Conservation (phyloP, 2,797 vertebrate genomes). For the Pangasius larnaudii region DNA sequence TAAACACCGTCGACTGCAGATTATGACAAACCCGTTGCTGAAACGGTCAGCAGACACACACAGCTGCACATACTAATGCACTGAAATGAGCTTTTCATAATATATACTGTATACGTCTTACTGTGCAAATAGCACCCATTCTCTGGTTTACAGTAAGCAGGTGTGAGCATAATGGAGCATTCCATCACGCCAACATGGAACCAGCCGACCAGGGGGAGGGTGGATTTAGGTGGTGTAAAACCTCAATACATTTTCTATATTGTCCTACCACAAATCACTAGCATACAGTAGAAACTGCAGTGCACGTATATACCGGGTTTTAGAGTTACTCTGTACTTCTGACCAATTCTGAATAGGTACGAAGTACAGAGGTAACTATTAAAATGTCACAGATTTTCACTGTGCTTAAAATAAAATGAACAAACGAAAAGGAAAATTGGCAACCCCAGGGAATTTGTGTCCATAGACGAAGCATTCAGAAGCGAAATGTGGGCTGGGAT, state of each 20-base stretch:
- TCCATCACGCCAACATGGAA: neutral
- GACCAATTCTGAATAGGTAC: neutral
- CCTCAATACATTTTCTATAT: neutral
- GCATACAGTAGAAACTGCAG: neutral
- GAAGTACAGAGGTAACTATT: neutral
- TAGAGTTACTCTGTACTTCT: neutral
- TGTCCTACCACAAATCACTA: neutral
- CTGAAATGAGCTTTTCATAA: neutral
- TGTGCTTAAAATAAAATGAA: conserved; percentile 11
- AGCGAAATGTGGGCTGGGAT: conserved; percentile 48
- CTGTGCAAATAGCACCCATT: conserved; percentile 13
- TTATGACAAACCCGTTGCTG: conserved; percentile 42
- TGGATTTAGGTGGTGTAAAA: neutral
- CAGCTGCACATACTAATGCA: neutral
- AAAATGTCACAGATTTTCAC: neutral
- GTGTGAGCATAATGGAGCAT: neutral
- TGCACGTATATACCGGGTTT: neutral
- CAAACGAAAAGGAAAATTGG: conserved; percentile 19
- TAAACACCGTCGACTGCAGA: conserved; percentile 47
- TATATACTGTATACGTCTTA: neutral
- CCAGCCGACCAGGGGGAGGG: neutral
- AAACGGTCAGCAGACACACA: conserved; percentile 25
- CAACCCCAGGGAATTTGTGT: conserved; percentile 52
- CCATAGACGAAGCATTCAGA: conserved; percentile 33
- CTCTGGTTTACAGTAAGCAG: conserved; percentile 7